phyloP scores from a whole-genome alignment of 1,140 invertebrate species.

The Trichogramma pretiosum region DNA sequence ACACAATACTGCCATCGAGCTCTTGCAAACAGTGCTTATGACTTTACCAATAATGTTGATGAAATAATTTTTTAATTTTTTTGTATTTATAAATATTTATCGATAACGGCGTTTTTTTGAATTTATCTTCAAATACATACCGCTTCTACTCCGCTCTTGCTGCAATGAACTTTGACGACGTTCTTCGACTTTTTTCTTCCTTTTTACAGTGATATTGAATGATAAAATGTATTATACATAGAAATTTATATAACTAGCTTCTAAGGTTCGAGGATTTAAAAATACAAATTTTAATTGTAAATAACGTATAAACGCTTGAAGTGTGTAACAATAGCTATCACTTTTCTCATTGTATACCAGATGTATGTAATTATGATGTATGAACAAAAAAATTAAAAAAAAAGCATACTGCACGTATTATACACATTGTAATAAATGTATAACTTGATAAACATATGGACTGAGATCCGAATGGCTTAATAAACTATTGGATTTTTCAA shows the following conservation, averaged over 20 bases:
- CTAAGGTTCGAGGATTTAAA: too few species aligned
- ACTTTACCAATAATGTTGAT: slow-evolving; percentile 2
- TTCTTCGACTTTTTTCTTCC: slow-evolving; percentile 2
- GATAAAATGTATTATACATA: too few species aligned
- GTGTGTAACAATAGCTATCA: slow-evolving; percentile 15
- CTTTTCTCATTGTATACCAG: slow-evolving; percentile 12
- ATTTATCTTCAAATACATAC: too few species aligned
- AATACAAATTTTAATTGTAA: neutral
- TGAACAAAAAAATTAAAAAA: slow-evolving; percentile 11
- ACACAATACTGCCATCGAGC: slow-evolving; percentile 9
- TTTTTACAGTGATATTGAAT: slow-evolving; percentile 1
- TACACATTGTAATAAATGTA: slow-evolving; percentile 23
- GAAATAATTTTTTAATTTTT: slow-evolving; percentile 1
- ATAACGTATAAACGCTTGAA: slow-evolving; percentile 23
- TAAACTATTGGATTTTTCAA: neutral
- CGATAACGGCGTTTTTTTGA: neutral
- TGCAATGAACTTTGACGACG: too few species aligned
- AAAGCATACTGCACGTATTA: slow-evolving; percentile 5
- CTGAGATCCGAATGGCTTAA: slow-evolving; percentile 22
- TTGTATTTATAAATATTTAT: too few species aligned
- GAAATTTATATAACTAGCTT: too few species aligned
- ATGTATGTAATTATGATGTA: slow-evolving; percentile 18
- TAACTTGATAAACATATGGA: slow-evolving; percentile 28
- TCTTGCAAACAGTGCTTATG: slow-evolving; percentile 1
- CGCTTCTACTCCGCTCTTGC: too few species aligned